Evolutionary conservation across 2,113 vertebrate species (phyloP).

Genomic region (Poecile atricapillus): DNA sequence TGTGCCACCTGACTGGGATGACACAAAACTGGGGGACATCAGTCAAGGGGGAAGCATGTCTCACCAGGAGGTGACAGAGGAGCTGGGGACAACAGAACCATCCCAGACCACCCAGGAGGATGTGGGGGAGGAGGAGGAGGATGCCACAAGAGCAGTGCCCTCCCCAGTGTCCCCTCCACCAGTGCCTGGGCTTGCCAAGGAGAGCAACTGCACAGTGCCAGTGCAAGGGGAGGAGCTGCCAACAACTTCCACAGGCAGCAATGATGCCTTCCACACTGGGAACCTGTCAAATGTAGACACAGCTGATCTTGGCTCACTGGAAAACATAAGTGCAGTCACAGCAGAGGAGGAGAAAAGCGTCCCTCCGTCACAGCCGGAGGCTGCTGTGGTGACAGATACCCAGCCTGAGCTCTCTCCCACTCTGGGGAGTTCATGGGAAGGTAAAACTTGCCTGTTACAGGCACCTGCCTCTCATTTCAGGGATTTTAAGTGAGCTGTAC

Average conservation of each 20-base stretch:
- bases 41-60: neutral
- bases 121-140: neutral
- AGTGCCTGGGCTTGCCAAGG: neutral
- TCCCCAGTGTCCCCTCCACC: neutral
- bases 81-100: neutral
- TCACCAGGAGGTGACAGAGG: neutral
- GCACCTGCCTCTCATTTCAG: neutral
- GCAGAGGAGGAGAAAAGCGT: neutral
- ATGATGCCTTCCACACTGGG: neutral
- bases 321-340: neutral
- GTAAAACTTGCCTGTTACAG: slow-evolving; percentile 46
- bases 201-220: neutral
- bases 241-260: neutral
- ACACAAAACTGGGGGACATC: slow-evolving; percentile 59
- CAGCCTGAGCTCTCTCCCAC: slow-evolving; percentile 12
- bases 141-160: neutral
- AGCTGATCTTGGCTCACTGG: neutral
- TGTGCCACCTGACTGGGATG: slow-evolving; percentile 69
- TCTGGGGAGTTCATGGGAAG: slow-evolving; percentile 44
- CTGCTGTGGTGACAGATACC: slow-evolving; percentile 2
- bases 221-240: neutral
- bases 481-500: neutral
- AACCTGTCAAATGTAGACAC: neutral
- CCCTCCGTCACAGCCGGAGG: neutral
- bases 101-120: neutral